Evolutionary conservation across 2,888 invertebrate species (phyloP).

Genomic region (Sympetrum striolatum): DNA sequence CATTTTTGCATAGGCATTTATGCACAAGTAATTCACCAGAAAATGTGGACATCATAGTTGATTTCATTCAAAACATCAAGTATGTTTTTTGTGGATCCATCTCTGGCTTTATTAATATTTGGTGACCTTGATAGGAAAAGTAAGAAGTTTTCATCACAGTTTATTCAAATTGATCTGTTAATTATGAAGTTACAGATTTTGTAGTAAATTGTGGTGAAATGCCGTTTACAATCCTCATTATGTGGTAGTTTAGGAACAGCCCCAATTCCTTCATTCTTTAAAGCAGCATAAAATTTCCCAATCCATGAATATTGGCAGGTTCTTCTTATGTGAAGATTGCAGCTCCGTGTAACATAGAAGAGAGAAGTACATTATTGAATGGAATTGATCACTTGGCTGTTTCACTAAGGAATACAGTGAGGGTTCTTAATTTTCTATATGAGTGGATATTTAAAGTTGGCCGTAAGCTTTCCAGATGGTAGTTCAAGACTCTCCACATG

Average conservation of each 20-base stretch:
- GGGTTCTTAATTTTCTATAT: constrained; percentile 4
- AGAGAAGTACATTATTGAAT: not conserved
- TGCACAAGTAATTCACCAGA: not conserved
- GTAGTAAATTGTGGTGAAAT: too few relatives aligned
- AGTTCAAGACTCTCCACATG: not conserved
- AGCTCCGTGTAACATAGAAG: not conserved
- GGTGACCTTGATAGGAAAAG: not conserved
- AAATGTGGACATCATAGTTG: not conserved
- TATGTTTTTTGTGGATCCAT: not conserved
- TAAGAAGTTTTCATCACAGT: not conserved
- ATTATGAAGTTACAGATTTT: too few relatives aligned
- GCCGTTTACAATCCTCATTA: not conserved
- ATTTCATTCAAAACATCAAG: not conserved
- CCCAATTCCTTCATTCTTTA: not conserved
- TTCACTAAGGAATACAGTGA: constrained; percentile 30
- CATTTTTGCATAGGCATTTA: not conserved
- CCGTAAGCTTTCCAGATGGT: not conserved
- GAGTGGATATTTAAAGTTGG: not conserved
- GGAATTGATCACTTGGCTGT: not conserved
- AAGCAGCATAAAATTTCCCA: constrained; percentile 4
- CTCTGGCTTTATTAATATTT: not conserved
- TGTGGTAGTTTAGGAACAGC: not conserved
- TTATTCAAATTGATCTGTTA: not conserved
- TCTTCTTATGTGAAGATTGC: constrained; percentile 13
- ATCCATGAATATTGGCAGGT: constrained; percentile 10